phyloP scores from a whole-genome alignment of 2,113 vertebrate genomes.

The Pampusana beccarii region DNA sequence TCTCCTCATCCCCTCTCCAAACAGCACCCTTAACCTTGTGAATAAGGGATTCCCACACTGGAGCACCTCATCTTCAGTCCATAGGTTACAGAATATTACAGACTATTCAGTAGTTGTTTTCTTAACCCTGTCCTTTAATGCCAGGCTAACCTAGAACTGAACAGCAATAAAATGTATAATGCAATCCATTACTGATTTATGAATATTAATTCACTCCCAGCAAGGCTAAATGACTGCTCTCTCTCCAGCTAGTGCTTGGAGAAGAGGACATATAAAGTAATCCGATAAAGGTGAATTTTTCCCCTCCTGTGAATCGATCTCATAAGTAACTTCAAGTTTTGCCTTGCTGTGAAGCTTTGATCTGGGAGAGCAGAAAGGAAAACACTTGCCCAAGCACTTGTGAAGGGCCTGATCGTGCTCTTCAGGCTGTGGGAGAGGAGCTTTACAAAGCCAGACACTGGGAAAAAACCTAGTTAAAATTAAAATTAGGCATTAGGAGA shows the following conservation, averaged over 20 bases:
- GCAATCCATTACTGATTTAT: neutral
- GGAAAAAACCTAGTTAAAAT: neutral
- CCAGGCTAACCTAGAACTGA: neutral
- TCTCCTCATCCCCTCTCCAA: neutral
- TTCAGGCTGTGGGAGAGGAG: neutral
- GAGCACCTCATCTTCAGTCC: neutral
- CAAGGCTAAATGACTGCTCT: neutral
- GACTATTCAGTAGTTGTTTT: neutral
- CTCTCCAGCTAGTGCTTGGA: neutral
- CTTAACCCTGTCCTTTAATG: neutral
- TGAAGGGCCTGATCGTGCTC: neutral
- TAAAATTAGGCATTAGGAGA: neutral
- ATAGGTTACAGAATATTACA: neutral
- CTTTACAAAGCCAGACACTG: neutral
- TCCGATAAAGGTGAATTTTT: neutral
- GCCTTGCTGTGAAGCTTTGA: neutral
- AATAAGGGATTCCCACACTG: neutral
- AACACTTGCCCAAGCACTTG: neutral
- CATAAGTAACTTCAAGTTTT: neutral
- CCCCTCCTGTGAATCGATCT: neutral
- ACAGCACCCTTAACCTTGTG: neutral
- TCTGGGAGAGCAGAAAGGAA: neutral
- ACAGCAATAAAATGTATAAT: neutral
- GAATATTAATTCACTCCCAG: neutral
- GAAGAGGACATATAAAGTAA: neutral